Evolutionary conservation across 1,140 invertebrate species (phyloP).

Genomic region (Olivierus martensii): DNA sequence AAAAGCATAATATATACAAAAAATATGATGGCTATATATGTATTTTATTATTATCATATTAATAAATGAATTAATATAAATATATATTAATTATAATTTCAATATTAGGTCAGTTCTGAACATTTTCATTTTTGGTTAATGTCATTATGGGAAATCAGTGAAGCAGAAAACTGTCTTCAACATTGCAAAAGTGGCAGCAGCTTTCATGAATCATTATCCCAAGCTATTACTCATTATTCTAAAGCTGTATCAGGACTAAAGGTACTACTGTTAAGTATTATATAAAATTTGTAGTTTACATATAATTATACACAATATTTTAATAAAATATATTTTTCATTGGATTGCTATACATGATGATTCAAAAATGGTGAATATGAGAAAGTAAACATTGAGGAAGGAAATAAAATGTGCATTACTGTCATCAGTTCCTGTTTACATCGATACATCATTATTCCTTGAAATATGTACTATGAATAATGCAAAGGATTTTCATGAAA

Average conservation of each 20-base stretch:
- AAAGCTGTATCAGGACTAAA: slow-evolving; percentile 53
- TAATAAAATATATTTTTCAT: too few species aligned
- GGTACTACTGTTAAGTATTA: slow-evolving; percentile 37
- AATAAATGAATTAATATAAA: too few species aligned
- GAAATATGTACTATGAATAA: too few species aligned
- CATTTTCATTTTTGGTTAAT: slow-evolving; percentile 80
- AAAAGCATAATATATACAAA: too few species aligned
- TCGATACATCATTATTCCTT: too few species aligned
- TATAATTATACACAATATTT: neutral
- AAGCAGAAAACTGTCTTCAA: slow-evolving; percentile 31
- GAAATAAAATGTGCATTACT: too few species aligned
- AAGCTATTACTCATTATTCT: slow-evolving; percentile 29
- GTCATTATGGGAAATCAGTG: slow-evolving; percentile 42
- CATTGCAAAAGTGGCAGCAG: slow-evolving; percentile 3
- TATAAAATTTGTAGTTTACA: neutral
- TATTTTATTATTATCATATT: neutral
- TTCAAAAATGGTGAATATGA: too few species aligned
- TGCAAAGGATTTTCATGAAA: too few species aligned
- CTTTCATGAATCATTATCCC: slow-evolving; percentile 22
- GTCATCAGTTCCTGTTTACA: too few species aligned
- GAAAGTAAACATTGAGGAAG: too few species aligned
- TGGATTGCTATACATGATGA: too few species aligned
- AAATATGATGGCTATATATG: too few species aligned
- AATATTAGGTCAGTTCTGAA: slow-evolving; percentile 60
- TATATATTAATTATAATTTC: slow-evolving; percentile 7